Evolutionary conservation across 1,140 invertebrate genomes (phyloP).

Genomic region (Popillia japonica): DNA sequence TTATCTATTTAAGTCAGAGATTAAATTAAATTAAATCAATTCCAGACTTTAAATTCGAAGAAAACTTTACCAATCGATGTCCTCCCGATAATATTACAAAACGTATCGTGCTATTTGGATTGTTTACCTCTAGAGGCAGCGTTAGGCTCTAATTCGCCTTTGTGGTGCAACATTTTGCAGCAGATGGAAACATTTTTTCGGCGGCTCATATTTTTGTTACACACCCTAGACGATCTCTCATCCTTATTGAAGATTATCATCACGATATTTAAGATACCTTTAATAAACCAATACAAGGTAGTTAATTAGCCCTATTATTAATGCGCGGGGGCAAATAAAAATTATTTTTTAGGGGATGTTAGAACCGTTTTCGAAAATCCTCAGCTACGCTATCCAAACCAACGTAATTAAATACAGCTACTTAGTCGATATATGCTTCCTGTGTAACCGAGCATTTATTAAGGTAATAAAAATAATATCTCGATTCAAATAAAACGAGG

Average conservation of each 20-base stretch:
- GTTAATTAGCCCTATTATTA: too few species aligned
- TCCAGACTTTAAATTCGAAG: slow-evolving; percentile 83
- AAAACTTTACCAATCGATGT: slow-evolving; percentile 85
- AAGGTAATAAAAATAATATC: slow-evolving; percentile 62
- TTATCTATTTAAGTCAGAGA: slow-evolving; percentile 32
- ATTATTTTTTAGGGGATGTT: slow-evolving; percentile 72
- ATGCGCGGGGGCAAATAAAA: too few species aligned
- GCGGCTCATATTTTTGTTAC: slow-evolving; percentile 76
- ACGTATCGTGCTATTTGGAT: slow-evolving; percentile 93
- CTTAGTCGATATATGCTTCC: slow-evolving; percentile 87
- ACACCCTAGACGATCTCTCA: slow-evolving; percentile 76
- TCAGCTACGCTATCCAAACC: slow-evolving; percentile 91
- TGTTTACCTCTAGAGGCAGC: slow-evolving; percentile 87
- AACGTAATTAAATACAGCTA: slow-evolving; percentile 84
- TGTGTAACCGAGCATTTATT: slow-evolving; percentile 87
- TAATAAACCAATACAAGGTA: slow-evolving; percentile 82
- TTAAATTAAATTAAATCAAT: slow-evolving; percentile 44
- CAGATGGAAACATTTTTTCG: slow-evolving; percentile 88
- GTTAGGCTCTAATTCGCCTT: slow-evolving; percentile 69
- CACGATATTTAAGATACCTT: slow-evolving; percentile 84
- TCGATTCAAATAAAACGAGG: not conserved
- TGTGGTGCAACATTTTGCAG: slow-evolving; percentile 82
- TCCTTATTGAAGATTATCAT: slow-evolving; percentile 86
- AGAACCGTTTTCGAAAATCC: slow-evolving; percentile 95
- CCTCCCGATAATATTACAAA: slow-evolving; percentile 79